Percentiles rank a stretch among this genome's conserved stretches.
Conservation (phyloP, 2,113 vertebrate species). For the Aleadryas rufinucha region DNA sequence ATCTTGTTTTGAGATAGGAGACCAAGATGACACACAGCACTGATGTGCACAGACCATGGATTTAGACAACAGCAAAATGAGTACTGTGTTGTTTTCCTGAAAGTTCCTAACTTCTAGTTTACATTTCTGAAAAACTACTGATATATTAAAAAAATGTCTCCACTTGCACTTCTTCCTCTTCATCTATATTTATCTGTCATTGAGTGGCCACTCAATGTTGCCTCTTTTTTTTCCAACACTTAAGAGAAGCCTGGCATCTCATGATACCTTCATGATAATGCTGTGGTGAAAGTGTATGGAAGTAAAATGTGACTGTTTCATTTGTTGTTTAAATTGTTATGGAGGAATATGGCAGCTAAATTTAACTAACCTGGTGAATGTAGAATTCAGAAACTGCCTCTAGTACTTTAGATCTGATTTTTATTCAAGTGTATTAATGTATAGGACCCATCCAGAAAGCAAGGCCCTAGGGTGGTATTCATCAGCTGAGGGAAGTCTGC, state of each 20-base stretch:
- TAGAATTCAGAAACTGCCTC: not conserved
- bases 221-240: not conserved
- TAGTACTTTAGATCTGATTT: not conserved
- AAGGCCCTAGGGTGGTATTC: not conserved
- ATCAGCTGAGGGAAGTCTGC: not conserved
- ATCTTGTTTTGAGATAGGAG: not conserved
- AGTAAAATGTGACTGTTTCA: not conserved
- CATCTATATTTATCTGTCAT: not conserved
- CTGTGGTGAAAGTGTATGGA: not conserved
- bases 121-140: not conserved
- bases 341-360: not conserved
- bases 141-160: not conserved
- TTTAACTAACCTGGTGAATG: not conserved
- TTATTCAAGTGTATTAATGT: not conserved
- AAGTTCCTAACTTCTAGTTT: not conserved
- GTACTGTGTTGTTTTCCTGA: not conserved
- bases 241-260: not conserved
- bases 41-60: not conserved
- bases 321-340: not conserved
- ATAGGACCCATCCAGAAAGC: not conserved
- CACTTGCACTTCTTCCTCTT: not conserved
- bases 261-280: not conserved
- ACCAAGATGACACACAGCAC: not conserved
- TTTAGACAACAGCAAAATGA: not conserved
- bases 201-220: not conserved